Base-by-base conservation (phyloP, 2,113 vertebrate genomes). In the Dermatemys mawii region DNA sequence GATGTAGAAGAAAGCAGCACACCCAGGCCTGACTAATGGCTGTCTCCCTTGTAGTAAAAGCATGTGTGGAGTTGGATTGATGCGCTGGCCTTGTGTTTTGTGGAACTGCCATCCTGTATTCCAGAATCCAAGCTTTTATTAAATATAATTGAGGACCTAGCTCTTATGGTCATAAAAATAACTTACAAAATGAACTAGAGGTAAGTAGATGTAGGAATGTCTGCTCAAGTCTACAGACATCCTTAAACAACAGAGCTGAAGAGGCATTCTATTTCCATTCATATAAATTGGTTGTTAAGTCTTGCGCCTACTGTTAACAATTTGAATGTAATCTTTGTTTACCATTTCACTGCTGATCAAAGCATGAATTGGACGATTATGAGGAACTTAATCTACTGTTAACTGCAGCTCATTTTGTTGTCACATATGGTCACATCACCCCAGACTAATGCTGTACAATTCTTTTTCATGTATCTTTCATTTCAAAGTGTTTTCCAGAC, bases 11-110 rank as follows among this genome's bases (percentile, higher is more conserved):
- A 83, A 6, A 46, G 88, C 88, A 78, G 81, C 55, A 48, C 19
- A 49, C 35, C 16, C 1, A 1, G 1, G 19, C 41, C 73, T 76
- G 26, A 12, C 14, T 70, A 73, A 76, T 0, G 1, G 11, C 27
- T 14, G 4, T 17, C 55, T 54, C 2, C 0, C 79, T 48, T 21
- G 8, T 38, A 82, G 14, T 29, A 2, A 38, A 19, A 46, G 5
- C 3, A 24, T 1, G 2, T 86, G n/a, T 14, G 0, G 0, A 92
- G 38, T 17, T 26, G 19, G 24, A 48, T 38, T 83, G 53, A 32
- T 13, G n/a, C 46, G 19, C 16, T 54, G 53, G 38, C 32, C 6
- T 3, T 11, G 50, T 73, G 49, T 81, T 32, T 82, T 63, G 12
- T 1, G 12, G 26, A 67, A 95, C 73, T 91, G 38, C 8, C 6